Evolutionary conservation across 2,888 invertebrate species (phyloP).

Genomic region (Drosophila cognata): DNA sequence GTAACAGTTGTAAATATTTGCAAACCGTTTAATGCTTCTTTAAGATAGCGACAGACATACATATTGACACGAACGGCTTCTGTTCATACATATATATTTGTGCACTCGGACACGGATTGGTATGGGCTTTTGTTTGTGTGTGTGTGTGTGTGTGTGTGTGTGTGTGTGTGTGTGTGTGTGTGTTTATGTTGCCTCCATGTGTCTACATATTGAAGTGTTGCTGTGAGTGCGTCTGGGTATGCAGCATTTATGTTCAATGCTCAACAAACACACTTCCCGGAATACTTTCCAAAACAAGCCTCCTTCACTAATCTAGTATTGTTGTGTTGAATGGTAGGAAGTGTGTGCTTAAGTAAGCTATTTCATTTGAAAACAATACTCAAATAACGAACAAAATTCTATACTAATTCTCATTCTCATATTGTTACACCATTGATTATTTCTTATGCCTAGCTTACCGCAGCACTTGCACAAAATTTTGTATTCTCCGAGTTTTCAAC

Average conservation of each 20-base stretch:
- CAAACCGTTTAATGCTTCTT: conserved; percentile 70
- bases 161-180: conserved; percentile 1
- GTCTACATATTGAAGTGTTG: conserved; percentile 6
- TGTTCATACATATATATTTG: conserved; percentile 10
- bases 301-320: neutral
- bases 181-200: neutral
- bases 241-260: conserved; percentile 33
- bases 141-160: neutral
- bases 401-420: neutral
- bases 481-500: conserved; percentile 29
- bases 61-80: conserved; percentile 29
- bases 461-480: conserved; percentile 11
- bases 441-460: neutral
- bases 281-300: conserved; percentile 11
- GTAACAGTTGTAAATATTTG: conserved; percentile 70
- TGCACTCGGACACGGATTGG: conserved; percentile 14
- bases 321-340: neutral
- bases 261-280: conserved; percentile 1
- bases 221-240: conserved; percentile 4
- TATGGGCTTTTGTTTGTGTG: neutral
- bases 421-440: neutral
- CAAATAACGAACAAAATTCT: neutral
- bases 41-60: conserved; percentile 36
- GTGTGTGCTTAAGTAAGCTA: neutral
- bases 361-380: neutral